A percentile compares a stretch with the other conserved stretches of the same genome.
phyloP scores from a whole-genome alignment of 2,113 vertebrate genomes.

The Ochotona curzoniae region DNA sequence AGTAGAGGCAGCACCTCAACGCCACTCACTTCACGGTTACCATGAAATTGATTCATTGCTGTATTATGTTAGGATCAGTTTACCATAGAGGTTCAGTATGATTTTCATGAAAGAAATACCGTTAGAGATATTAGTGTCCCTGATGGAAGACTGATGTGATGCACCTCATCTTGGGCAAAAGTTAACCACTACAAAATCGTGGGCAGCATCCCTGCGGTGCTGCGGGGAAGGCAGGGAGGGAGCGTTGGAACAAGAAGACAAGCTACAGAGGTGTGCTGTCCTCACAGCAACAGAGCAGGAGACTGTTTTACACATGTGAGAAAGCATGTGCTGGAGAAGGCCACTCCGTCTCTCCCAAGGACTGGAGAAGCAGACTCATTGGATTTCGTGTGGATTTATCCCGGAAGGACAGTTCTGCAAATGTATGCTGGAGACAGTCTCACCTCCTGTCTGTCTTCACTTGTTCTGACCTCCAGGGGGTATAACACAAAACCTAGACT shows the following conservation, averaged over 20 bases:
- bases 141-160: constrained; percentile 9
- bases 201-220: neutral
- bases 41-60: neutral
- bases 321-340: neutral
- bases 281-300: neutral
- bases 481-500: neutral
- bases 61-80: neutral
- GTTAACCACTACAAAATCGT: constrained; percentile 31
- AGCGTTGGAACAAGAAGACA: neutral
- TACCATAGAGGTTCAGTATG: neutral
- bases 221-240: too few relatives aligned
- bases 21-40: neutral
- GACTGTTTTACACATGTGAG: neutral
- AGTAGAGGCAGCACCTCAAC: neutral
- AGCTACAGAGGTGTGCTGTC: neutral
- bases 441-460: neutral
- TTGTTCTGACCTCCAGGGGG: neutral
- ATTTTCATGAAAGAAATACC: constrained; percentile 9
- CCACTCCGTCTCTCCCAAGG: constrained; percentile 43
- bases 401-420: neutral
- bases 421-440: constrained; percentile 7
- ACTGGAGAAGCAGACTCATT: neutral
- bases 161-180: neutral
- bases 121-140: neutral
- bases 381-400: neutral